These are phyloP conservation scores for Euplagia quadripunctaria DNA, from an alignment of 2,888 invertebrate species.

Conservation along the genomic window DNA sequence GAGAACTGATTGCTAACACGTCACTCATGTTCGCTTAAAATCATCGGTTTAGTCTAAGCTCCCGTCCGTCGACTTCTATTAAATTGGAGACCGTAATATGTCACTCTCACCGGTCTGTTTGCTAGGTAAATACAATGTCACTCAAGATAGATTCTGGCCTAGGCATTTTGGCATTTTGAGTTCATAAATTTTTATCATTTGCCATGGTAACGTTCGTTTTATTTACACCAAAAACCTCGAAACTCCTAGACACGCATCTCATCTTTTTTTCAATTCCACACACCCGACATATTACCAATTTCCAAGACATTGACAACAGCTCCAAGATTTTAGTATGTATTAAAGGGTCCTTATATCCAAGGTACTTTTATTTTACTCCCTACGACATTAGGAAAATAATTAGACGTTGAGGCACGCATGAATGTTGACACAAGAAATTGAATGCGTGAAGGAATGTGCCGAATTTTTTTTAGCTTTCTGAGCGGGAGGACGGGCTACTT, in stretches of 20 bases:
- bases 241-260: background rate
- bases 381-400: slow-evolving; percentile 54
- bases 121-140: background rate
- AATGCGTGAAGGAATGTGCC: slow-evolving; percentile 53
- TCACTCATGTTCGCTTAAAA: slow-evolving; percentile 3
- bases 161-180: background rate
- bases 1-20: background rate
- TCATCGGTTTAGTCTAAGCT: background rate
- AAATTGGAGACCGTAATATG: slow-evolving; percentile 6
- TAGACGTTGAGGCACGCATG: slow-evolving; percentile 43
- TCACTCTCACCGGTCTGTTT: background rate
- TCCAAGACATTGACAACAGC: slow-evolving; percentile 13
- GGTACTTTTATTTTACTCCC: slow-evolving; percentile 42
- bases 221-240: background rate
- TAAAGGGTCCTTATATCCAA: slow-evolving; percentile 22
- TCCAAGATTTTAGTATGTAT: slow-evolving; percentile 32
- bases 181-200: background rate
- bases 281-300: slow-evolving; percentile 1
- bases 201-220: background rate
- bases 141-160: slow-evolving; percentile 3
- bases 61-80: slow-evolving; percentile 2
- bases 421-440: slow-evolving; percentile 58
- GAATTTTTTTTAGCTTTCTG: slow-evolving; percentile 29
- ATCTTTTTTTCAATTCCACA: slow-evolving; percentile 9
- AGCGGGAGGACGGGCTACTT: slow-evolving; percentile 19